These are phyloP conservation scores for Ormyrus nitidulus DNA, from an alignment of 2,888 invertebrate genomes.

Conservation along the genomic window DNA sequence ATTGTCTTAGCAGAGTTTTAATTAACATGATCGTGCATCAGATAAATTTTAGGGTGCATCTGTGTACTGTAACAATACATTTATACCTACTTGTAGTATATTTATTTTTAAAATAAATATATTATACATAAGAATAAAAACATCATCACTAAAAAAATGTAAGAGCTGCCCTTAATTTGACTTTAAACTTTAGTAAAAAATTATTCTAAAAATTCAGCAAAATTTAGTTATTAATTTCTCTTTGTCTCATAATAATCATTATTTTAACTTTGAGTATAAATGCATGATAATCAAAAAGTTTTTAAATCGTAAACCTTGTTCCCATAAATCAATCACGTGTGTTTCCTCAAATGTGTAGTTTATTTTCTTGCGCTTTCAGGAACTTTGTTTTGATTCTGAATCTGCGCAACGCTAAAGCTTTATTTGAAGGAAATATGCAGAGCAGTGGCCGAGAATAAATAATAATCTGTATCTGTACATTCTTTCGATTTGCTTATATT, in stretches of 20 bases:
- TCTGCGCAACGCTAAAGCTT: neutral
- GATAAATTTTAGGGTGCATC: slow-evolving; percentile 47
- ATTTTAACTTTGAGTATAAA: no score
- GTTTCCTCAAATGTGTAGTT: slow-evolving; percentile 10
- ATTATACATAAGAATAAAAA: slow-evolving; percentile 52
- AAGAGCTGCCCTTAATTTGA: slow-evolving; percentile 13
- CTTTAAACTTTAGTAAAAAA: slow-evolving; percentile 9
- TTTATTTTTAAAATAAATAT: slow-evolving; percentile 59
- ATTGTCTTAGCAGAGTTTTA: slow-evolving; percentile 53
- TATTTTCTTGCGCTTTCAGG: slow-evolving; percentile 10
- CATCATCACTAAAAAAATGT: slow-evolving; percentile 19
- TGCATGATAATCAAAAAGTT: no score
- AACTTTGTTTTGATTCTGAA: slow-evolving; percentile 35
- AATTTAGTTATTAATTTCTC: slow-evolving; percentile 9
- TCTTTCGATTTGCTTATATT: slow-evolving; percentile 33
- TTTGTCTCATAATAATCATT: neutral
- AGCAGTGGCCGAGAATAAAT: slow-evolving; percentile 49
- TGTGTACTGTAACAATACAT: slow-evolving; percentile 52
- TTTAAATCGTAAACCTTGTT: neutral
- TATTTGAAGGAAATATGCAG: slow-evolving; percentile 21
- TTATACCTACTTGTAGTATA: slow-evolving; percentile 54
- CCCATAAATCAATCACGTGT: slow-evolving; percentile 5
- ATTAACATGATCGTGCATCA: slow-evolving; percentile 51
- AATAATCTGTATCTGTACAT: slow-evolving; percentile 31
- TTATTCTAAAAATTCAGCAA: slow-evolving; percentile 16